Conservation (phyloP, 2,113 vertebrate genomes). For the Formicarius rufipectus region DNA sequence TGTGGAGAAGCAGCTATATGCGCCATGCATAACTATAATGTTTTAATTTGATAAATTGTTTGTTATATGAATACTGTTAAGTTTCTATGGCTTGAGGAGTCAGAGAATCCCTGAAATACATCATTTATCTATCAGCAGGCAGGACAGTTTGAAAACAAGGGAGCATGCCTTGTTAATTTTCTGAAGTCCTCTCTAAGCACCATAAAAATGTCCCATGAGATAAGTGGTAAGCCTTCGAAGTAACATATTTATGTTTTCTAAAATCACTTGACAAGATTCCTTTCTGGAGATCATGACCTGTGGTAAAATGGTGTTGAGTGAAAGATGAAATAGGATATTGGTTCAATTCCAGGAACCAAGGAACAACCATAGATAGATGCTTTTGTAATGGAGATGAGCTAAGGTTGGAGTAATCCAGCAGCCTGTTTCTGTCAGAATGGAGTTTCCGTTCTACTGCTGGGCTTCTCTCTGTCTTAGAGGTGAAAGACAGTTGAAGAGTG, state of each 20-base stretch:
- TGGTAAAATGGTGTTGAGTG: not conserved
- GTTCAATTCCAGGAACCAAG: not conserved
- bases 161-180: not conserved
- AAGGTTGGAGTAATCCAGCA: not conserved
- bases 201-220: not conserved
- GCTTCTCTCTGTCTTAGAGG: not conserved
- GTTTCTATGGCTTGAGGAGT: not conserved
- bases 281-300: not conserved
- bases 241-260: not conserved
- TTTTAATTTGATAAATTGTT: not conserved
- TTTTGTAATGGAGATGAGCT: not conserved
- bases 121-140: not conserved
- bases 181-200: not conserved
- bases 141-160: not conserved
- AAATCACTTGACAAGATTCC: conserved; percentile 22
- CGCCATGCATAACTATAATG: not conserved
- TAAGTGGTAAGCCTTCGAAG: not conserved
- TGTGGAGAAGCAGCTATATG: not conserved
- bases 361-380: conserved; percentile 7
- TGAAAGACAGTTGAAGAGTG: not conserved
- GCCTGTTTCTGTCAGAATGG: not conserved
- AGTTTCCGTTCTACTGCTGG: not conserved
- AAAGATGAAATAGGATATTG: not conserved
- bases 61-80: not conserved
- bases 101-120: not conserved